Percentiles rank a stretch among this genome's conserved stretches.
Evolutionary conservation across 2,888 invertebrate genomes (phyloP).

Genomic region (Oegoconia quadripuncta): DNA sequence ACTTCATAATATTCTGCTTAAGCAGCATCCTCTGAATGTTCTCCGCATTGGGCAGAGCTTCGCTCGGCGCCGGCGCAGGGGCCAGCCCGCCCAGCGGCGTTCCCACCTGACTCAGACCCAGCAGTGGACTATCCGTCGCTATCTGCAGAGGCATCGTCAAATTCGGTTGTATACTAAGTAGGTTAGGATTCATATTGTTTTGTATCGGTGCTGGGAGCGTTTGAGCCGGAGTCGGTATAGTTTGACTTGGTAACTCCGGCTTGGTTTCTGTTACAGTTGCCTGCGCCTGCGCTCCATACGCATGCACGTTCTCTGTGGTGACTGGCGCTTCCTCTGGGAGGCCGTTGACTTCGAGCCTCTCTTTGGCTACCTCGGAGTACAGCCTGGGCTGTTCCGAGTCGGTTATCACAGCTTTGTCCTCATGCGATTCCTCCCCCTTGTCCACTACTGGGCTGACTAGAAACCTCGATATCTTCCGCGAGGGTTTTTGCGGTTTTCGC

Average conservation of each 20-base stretch:
- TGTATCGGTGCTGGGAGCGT: not conserved
- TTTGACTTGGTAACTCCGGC: too few species aligned
- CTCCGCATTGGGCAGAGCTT: constrained; percentile 55
- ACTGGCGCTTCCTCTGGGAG: constrained; percentile 34
- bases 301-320: too few species aligned
- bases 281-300: too few species aligned
- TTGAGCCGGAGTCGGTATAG: not conserved
- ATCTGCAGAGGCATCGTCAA: constrained; percentile 65
- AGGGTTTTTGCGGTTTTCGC: constrained; percentile 73
- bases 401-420: constrained; percentile 35
- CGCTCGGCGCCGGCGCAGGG: constrained; percentile 41
- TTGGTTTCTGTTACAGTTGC: too few species aligned
- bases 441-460: constrained; percentile 85
- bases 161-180: constrained; percentile 43
- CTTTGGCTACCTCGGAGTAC: constrained; percentile 27
- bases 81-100: constrained; percentile 50
- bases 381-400: constrained; percentile 20
- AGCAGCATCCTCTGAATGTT: constrained; percentile 72
- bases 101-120: constrained; percentile 59
- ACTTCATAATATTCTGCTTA: constrained; percentile 76
- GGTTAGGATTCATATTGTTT: constrained; percentile 25
- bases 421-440: constrained; percentile 73
- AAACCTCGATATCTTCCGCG: constrained; percentile 88
- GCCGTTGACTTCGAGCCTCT: constrained; percentile 42
- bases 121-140: constrained; percentile 56